Conservation (phyloP, 2,113 vertebrate genomes). For the Phoxinus phoxinus region DNA sequence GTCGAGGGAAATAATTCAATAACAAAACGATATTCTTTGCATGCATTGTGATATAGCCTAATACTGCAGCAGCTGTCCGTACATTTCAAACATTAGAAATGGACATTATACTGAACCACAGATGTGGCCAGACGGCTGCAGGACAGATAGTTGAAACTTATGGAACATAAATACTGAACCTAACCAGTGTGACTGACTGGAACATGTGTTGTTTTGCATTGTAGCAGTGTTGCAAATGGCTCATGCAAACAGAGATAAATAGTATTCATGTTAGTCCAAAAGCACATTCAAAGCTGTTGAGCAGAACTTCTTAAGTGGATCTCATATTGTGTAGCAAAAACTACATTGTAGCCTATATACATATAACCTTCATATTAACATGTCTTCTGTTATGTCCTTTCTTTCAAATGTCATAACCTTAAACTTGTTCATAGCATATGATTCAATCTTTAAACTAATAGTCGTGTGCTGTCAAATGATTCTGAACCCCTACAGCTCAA, state of each 20-base stretch:
- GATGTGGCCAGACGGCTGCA: neutral
- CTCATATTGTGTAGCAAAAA: neutral
- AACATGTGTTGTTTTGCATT: conserved; percentile 38
- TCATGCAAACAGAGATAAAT: neutral
- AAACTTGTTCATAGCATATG: neutral
- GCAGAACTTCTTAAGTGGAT: neutral
- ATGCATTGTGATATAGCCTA: neutral
- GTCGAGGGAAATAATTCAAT: neutral
- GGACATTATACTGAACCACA: neutral
- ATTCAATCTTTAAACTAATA: neutral
- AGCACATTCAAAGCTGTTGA: conserved; percentile 16
- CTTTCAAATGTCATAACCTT: conserved; percentile 15
- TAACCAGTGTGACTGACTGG: conserved; percentile 45
- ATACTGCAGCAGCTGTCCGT: neutral
- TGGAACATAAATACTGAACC: neutral
- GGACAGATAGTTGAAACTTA: neutral
- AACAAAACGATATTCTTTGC: neutral
- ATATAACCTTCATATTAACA: neutral
- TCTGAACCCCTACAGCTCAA: neutral
- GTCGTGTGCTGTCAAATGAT: neutral
- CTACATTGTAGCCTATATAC: neutral
- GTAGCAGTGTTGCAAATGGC: neutral
- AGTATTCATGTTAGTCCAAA: neutral
- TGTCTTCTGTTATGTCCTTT: neutral
- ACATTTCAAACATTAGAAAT: neutral